Percentiles rank a stretch among this genome's conserved stretches.
These are phyloP conservation scores for Perizoma flavofasciatum DNA, from an alignment of 2,888 invertebrate genomes.

Conservation along the genomic window DNA sequence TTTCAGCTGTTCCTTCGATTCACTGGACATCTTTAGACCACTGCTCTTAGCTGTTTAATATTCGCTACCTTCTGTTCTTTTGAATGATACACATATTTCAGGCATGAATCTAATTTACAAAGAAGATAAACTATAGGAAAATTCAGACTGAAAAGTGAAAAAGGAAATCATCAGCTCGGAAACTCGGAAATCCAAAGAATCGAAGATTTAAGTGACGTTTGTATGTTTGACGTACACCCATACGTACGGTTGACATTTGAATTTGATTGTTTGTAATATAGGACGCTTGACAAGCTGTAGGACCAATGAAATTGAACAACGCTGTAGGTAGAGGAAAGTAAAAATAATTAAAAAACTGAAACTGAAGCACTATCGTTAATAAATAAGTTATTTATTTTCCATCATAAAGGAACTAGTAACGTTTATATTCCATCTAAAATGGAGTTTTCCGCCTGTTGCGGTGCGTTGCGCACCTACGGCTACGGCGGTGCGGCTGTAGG, in stretches of 20 bases:
- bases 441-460: too few species aligned
- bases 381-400: too few species aligned
- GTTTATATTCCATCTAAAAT: too few species aligned
- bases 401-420: too few species aligned
- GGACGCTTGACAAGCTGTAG: too few species aligned
- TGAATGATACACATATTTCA: constrained; percentile 40
- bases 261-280: too few species aligned
- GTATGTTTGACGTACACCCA: not conserved
- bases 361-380: too few species aligned
- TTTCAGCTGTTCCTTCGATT: constrained; percentile 58
- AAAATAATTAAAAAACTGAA: too few species aligned
- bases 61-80: constrained; percentile 22
- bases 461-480: too few species aligned
- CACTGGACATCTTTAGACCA: constrained; percentile 60
- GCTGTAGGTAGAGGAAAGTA: too few species aligned
- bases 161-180: constrained; percentile 3
- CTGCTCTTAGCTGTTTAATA: constrained; percentile 15
- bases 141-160: constrained; percentile 11
- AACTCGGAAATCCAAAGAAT: not conserved
- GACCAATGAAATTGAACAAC: too few species aligned
- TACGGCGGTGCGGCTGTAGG: too few species aligned
- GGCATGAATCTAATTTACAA: constrained; percentile 8
- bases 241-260: not conserved
- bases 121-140: constrained; percentile 14
- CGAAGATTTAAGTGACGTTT: constrained; percentile 2